Evolutionary conservation across 2,888 invertebrate genomes (phyloP).

Genomic region (Lasioglossum villosulum): DNA sequence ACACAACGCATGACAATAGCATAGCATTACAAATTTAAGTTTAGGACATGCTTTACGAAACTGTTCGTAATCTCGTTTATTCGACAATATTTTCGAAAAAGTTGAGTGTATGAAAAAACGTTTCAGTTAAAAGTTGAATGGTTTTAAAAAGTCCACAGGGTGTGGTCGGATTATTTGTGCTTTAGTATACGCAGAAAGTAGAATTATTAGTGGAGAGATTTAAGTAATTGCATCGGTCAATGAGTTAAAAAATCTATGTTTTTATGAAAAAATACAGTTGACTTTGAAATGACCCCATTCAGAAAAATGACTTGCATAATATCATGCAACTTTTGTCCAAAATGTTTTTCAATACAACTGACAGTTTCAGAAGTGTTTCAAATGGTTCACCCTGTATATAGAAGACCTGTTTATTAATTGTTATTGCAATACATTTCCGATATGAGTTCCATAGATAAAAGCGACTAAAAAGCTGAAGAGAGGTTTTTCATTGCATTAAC

Average conservation of each 20-base stretch:
- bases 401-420: not conserved
- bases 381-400: not conserved
- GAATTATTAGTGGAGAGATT: too few species aligned
- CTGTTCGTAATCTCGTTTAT: not conserved
- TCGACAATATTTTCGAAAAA: not conserved
- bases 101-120: not conserved
- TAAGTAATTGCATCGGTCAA: too few species aligned
- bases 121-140: not conserved
- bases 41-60: not conserved
- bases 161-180: too few species aligned
- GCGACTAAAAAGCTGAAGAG: not conserved
- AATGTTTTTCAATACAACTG: not conserved
- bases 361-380: not conserved
- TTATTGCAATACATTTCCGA: not conserved
- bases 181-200: too few species aligned
- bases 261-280: not conserved
- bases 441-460: not conserved
- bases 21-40: slow-evolving; percentile 24
- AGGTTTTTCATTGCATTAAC: not conserved
- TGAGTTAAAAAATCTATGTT: not conserved
- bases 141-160: not conserved
- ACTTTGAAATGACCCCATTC: not conserved
- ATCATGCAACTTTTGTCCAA: not conserved
- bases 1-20: slow-evolving; percentile 55
- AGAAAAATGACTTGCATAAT: not conserved